These are phyloP conservation scores for Melipona beecheii DNA, from an alignment of 2,888 invertebrate genomes.

Conservation along the genomic window DNA sequence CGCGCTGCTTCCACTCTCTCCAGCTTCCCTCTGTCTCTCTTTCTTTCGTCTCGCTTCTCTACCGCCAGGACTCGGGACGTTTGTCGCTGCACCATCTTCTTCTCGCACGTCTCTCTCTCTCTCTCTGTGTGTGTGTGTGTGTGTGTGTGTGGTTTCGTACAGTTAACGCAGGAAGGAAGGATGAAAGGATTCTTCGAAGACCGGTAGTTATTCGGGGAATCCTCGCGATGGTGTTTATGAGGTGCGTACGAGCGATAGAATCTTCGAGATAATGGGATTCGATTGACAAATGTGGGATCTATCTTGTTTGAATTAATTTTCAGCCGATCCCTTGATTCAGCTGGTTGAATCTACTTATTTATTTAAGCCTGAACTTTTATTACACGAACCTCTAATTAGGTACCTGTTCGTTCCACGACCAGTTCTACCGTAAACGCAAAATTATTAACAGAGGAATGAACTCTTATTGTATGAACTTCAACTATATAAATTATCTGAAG, in stretches of 20 bases:
- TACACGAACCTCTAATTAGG: too few relatives aligned
- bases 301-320: too few relatives aligned
- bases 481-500: too few relatives aligned
- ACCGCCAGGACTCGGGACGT: conserved; percentile 34
- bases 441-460: too few relatives aligned
- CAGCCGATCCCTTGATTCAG: too few relatives aligned
- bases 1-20: conserved; percentile 10
- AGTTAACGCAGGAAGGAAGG: not conserved
- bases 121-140: not conserved
- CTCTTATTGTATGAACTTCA: too few relatives aligned
- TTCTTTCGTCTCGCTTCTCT: conserved; percentile 1
- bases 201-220: not conserved
- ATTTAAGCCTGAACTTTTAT: too few relatives aligned
- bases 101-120: conserved; percentile 36
- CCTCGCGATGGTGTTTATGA: not conserved
- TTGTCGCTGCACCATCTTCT: conserved; percentile 29
- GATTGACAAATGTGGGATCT: too few relatives aligned
- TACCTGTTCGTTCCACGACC: too few relatives aligned
- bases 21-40: conserved; percentile 20
- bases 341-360: too few relatives aligned
- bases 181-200: not conserved
- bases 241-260: conserved; percentile 19
- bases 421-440: too few relatives aligned
- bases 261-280: not conserved
- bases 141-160: conserved; percentile 18